Evolutionary conservation across 2,797 vertebrate genomes (phyloP).

Genomic region (Sebastolobus alascanus): DNA sequence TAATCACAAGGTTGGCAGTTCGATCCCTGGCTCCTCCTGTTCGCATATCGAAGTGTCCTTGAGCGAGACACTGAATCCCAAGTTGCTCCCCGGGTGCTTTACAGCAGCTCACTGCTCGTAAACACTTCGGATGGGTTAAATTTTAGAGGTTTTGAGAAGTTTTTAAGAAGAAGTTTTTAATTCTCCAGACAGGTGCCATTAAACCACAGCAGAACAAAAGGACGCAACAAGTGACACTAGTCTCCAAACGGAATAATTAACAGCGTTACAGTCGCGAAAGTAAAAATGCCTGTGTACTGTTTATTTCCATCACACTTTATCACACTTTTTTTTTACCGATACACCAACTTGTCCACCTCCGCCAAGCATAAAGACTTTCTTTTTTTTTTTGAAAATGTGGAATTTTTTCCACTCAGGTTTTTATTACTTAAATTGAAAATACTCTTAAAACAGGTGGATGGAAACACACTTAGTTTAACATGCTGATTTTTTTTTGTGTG

Average conservation of each 20-base stretch:
- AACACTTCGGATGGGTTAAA: background rate
- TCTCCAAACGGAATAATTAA: background rate
- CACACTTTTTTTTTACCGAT: no score
- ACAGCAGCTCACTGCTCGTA: background rate
- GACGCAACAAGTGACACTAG: no score
- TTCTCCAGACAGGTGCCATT: background rate
- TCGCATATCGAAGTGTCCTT: background rate
- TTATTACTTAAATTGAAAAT: background rate
- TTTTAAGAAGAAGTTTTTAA: background rate
- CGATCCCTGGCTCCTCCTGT: background rate
- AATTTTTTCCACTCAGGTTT: background rate
- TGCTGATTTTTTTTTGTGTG: background rate
- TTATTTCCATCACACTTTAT: background rate
- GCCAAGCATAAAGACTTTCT: background rate
- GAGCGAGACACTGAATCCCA: background rate
- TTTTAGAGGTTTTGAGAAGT: background rate
- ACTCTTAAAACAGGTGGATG: no score
- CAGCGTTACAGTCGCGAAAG: background rate
- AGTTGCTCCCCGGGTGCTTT: background rate
- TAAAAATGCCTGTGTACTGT: no score
- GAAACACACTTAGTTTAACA: background rate
- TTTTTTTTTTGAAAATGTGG: background rate
- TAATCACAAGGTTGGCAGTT: background rate
- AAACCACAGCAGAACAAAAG: background rate
- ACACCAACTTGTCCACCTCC: background rate